Conservation (phyloP, 2,113 vertebrate species). For the Sphaerodactylus townsendi region DNA sequence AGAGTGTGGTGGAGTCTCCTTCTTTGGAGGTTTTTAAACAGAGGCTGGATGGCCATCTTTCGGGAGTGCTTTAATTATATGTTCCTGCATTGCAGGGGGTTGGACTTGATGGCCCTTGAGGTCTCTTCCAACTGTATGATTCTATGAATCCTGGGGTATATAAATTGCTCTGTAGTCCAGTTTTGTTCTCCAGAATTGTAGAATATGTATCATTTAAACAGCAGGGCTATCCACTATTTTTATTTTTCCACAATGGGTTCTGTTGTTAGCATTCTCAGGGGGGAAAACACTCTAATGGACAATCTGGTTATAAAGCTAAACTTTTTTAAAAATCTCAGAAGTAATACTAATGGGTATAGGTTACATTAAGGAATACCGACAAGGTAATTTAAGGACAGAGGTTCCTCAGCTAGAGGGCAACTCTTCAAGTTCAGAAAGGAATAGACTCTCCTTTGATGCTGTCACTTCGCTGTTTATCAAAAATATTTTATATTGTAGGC, state of each 20-base stretch:
- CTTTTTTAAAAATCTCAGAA: neutral
- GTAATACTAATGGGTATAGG: neutral
- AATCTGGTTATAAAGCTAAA: neutral
- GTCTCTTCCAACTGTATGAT: too few relatives aligned
- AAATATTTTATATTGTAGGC: neutral
- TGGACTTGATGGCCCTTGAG: too few relatives aligned
- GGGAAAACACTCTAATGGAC: neutral
- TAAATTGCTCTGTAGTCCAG: neutral
- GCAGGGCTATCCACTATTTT: neutral
- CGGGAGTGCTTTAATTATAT: too few relatives aligned
- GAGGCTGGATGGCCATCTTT: too few relatives aligned
- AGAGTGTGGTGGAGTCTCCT: too few relatives aligned
- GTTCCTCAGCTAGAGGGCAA: neutral
- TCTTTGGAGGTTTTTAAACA: too few relatives aligned
- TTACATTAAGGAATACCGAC: neutral
- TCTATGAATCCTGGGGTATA: too few relatives aligned
- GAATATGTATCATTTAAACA: neutral
- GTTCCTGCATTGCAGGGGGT: too few relatives aligned
- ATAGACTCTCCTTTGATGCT: neutral
- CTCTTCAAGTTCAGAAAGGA: neutral
- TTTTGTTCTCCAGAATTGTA: neutral
- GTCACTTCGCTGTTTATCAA: neutral
- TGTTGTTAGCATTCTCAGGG: neutral
- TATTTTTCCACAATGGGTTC: neutral
- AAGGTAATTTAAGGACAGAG: neutral